A percentile compares a stretch with the other conserved stretches of the same genome.
Evolutionary conservation across 2,888 invertebrate genomes (phyloP).

Genomic region (Diaperis boleti): DNA sequence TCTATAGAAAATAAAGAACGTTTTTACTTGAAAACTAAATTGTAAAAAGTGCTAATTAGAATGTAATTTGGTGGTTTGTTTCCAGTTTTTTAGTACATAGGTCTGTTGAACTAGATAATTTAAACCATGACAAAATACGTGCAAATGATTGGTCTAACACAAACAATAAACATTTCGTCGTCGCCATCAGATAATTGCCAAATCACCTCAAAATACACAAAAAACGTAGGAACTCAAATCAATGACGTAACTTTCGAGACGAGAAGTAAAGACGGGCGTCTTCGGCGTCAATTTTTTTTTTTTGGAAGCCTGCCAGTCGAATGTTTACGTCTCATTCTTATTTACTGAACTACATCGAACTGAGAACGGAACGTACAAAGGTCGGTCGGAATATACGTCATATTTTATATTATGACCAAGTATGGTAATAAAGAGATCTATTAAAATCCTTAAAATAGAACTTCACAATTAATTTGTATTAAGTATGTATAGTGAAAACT

Average conservation of each 20-base stretch:
- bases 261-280: slow-evolving; percentile 26
- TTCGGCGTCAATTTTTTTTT: slow-evolving; percentile 29
- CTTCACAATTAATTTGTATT: slow-evolving; percentile 32
- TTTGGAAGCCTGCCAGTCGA: slow-evolving; percentile 26
- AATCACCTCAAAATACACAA: slow-evolving; percentile 27
- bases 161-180: slow-evolving; percentile 29
- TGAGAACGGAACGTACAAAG: slow-evolving; percentile 23
- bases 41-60: no score
- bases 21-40: no score
- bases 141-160: slow-evolving; percentile 6
- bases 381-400: slow-evolving; percentile 27
- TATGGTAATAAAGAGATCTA: slow-evolving; percentile 36
- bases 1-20: no score
- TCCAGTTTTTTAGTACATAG: no score
- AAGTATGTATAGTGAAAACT: no score
- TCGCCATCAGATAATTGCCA: slow-evolving; percentile 15
- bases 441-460: slow-evolving; percentile 31
- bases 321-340: slow-evolving; percentile 32
- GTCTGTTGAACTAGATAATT: no score
- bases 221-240: slow-evolving; percentile 13
- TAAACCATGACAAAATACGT: background rate
- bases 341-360: slow-evolving; percentile 7
- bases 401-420: slow-evolving; percentile 34
- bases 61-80: no score
- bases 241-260: slow-evolving; percentile 29